These are phyloP conservation scores for Benitochromis conjunctus DNA, from an alignment of 2,113 vertebrate species.

Conservation along the genomic window DNA sequence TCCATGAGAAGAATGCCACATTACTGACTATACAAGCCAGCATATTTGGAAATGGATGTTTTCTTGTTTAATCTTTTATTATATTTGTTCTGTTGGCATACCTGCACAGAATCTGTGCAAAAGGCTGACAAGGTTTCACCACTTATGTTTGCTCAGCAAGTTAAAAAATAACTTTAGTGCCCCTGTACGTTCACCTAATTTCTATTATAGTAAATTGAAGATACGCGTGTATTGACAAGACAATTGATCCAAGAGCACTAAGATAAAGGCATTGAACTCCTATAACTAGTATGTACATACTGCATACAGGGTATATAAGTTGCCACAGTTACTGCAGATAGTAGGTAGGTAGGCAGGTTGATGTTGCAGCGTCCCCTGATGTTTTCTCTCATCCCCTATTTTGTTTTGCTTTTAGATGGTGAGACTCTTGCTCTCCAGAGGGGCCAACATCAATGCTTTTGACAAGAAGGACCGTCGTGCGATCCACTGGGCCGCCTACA, in stretches of 20 bases:
- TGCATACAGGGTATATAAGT: not conserved
- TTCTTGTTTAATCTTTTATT: not conserved
- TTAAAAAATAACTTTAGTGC: not conserved
- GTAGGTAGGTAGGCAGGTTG: not conserved
- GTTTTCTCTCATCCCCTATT: not conserved
- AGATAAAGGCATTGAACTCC: not conserved
- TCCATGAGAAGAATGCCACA: not conserved
- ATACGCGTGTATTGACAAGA: not conserved
- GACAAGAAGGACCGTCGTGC: conserved; percentile 99
- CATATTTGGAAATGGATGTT: not conserved
- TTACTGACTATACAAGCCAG: not conserved
- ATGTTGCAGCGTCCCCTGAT: not conserved
- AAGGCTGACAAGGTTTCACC: not conserved
- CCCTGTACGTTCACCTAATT: not conserved
- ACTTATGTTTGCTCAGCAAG: not conserved
- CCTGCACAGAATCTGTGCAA: not conserved
- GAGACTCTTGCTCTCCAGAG: conserved; percentile 92
- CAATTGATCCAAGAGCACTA: not conserved
- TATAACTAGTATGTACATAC: not conserved
- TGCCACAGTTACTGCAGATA: not conserved
- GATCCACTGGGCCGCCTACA: conserved; percentile 98
- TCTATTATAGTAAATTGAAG: not conserved
- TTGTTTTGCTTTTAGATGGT: conserved; percentile 83
- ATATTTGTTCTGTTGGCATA: not conserved
- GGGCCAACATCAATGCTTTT: conserved; percentile 98